Evolutionary conservation across 1,140 invertebrate species (phyloP), one percentile per base, ranked within the genome.

Genomic region (Anastrepha obliqua): DNA sequence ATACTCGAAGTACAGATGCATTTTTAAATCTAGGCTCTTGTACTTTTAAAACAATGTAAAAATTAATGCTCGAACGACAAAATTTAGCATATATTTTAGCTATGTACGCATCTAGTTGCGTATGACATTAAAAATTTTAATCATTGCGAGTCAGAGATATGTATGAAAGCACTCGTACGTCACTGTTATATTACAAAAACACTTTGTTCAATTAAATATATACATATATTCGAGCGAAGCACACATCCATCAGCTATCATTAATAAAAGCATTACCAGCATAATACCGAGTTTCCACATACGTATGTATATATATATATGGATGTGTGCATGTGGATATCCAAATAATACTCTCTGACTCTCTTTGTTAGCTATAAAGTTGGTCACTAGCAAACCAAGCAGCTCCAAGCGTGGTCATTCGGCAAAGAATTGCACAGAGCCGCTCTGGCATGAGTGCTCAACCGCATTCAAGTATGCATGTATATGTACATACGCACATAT

Each of bases 121-220:
- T 29, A 29, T 29, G 29, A 0, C 29, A 29, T 29, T 29, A 29
- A 29, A 29, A 29, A 29, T 29, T 29, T 29, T 29, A 29, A 29
- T 29, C 29, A 29, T 29, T 29, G 29, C 29, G 51, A 55, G 51
- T 55, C 11, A 55, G 11, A 55, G 11, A 55, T 55, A 1, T 8
- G 1, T 70, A 70, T 70, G 42, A 70, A 70, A 70, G 39, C 67
- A 39, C 39, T 42, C 39, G 29, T 65, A 11, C 42, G 44, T 15
- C 42, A 44, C 15, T 44, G 39, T 70, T 70, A 44, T 15, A 70
- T 29, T 44, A 70, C 15, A 70, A 70, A 44, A 15, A 70, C 39
- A 70, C 39, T 70, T 70, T 39, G 44, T 70, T 70, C 67, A 70
- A 70, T 70, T 70, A 70, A 70, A 70, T 44, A 44, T 70, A 11